Percentiles rank a stretch among this genome's conserved stretches.
Evolutionary conservation across 2,888 invertebrate species (phyloP).

Genomic region (Eristalis pertinax): DNA sequence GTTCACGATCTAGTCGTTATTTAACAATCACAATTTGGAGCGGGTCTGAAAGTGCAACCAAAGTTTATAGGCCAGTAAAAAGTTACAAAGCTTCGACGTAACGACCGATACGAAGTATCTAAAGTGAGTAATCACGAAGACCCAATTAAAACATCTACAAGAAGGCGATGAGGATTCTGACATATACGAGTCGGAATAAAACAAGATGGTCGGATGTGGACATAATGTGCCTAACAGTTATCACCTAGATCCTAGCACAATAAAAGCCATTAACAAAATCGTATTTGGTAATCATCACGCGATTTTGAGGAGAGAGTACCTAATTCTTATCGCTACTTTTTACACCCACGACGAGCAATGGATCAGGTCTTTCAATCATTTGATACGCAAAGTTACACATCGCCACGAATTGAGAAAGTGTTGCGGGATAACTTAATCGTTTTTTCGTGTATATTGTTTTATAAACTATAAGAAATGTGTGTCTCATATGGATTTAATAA

Average conservation of each 20-base stretch:
- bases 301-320: not conserved
- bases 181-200: constrained; percentile 17
- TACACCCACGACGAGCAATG: too few relatives aligned
- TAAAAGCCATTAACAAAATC: not conserved
- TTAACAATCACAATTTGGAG: constrained; percentile 12
- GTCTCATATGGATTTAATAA: too few relatives aligned
- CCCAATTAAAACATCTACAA: constrained; percentile 21
- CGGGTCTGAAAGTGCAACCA: constrained; percentile 35
- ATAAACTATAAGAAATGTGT: too few relatives aligned
- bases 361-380: too few relatives aligned
- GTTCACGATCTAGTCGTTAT: constrained; percentile 9
- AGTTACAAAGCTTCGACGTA: constrained; percentile 30
- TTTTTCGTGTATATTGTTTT: too few relatives aligned
- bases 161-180: constrained; percentile 70
- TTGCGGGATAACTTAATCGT: too few relatives aligned
- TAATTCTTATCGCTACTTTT: not conserved
- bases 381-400: too few relatives aligned
- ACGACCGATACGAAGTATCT: constrained; percentile 43
- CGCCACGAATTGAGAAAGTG: too few relatives aligned
- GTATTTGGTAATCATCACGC: not conserved
- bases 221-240: not conserved
- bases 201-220: constrained; percentile 18
- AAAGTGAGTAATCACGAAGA: constrained; percentile 52
- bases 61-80: constrained; percentile 42
- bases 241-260: not conserved